Percentiles rank a stretch among this genome's conserved stretches.
Evolutionary conservation across 2,888 invertebrate genomes (phyloP).

Genomic region (Spisula solida): DNA sequence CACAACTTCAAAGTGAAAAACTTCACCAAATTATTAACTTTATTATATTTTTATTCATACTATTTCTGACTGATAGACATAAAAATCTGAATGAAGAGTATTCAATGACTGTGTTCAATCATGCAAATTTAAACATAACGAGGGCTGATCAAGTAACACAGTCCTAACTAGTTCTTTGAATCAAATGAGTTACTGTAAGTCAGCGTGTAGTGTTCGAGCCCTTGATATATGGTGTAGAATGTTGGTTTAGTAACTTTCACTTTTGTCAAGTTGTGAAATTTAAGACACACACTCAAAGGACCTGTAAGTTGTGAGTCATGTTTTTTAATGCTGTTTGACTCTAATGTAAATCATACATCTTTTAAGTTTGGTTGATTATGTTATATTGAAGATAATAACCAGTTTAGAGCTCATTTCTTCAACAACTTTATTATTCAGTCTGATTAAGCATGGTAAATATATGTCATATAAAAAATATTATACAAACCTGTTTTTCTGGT

Average conservation of each 20-base stretch:
- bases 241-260: too few species aligned
- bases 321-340: neutral
- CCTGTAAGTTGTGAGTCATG: neutral
- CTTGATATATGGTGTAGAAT: neutral
- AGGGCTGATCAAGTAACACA: too few species aligned
- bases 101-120: too few species aligned
- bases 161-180: too few species aligned
- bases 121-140: too few species aligned
- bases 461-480: too few species aligned
- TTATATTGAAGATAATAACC: neutral
- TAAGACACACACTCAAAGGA: neutral
- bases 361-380: neutral
- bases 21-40: neutral
- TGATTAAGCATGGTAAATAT: too few species aligned
- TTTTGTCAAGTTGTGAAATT: neutral
- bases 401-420: neutral
- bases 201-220: too few species aligned
- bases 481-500: too few species aligned
- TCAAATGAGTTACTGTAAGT: too few species aligned
- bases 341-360: neutral
- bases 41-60: neutral
- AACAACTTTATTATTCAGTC: too few species aligned
- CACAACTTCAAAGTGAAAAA: neutral
- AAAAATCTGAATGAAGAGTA: neutral
- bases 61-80: neutral